Evolutionary conservation across 2,113 vertebrate species (phyloP).

Genomic region (Indicator maculatus): DNA sequence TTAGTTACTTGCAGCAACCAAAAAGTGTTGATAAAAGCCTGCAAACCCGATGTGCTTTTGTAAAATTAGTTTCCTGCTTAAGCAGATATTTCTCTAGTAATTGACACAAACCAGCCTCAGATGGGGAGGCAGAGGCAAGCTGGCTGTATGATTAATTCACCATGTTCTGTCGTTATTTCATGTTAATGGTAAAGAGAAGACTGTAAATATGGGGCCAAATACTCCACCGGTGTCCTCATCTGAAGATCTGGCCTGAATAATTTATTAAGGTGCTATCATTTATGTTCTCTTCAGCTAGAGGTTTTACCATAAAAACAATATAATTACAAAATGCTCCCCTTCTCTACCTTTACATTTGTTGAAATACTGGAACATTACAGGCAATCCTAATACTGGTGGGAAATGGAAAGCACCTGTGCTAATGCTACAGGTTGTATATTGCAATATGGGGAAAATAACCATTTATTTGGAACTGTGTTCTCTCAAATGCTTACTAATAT

Average conservation of each 20-base stretch:
- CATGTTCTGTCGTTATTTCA: constrained; percentile 17
- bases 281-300: neutral
- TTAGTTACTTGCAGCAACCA: constrained; percentile 45
- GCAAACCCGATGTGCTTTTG: neutral
- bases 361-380: neutral
- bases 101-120: constrained; percentile 42
- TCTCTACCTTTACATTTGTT: neutral
- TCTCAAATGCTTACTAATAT: neutral
- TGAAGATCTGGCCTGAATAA: constrained; percentile 29
- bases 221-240: constrained; percentile 18
- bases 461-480: neutral
- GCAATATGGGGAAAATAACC: neutral
- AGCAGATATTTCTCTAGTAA: constrained; percentile 46
- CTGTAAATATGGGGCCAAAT: neutral
- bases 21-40: constrained; percentile 47
- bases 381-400: neutral
- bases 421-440: neutral
- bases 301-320: neutral
- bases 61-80: constrained; percentile 50
- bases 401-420: accelerated
- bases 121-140: neutral
- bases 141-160: constrained; percentile 21
- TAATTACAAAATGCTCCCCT: neutral
- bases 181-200: neutral
- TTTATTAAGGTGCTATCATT: constrained; percentile 17